Base-by-base conservation (phyloP, 2,888 invertebrate genomes). In the Anoplius nigerrimus region DNA sequence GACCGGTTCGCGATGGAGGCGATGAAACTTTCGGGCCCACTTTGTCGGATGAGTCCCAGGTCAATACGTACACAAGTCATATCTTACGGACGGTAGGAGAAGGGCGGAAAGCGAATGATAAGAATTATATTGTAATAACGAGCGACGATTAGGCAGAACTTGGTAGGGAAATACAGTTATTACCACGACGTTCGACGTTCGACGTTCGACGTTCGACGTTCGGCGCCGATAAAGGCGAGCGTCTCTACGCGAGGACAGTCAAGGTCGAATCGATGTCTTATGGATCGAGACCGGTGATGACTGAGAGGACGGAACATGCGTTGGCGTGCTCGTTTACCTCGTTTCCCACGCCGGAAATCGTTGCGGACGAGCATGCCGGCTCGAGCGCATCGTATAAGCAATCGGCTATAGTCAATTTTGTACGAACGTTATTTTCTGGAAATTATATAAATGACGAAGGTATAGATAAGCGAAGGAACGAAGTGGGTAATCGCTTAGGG, bases 401-500 rank as follows among this genome's bases (percentile, higher is more conserved):
- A 88, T 87, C 85, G 83, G 84, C 83, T 83, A 79, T 85, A 86
- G 87, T 87, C 87, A 87, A 87, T 88, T 87, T 88, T 88, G 16
- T 48, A 48, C 48, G 48, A 48, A 18, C 48, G 48, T 48, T 48
- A 48, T 48, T 48, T 48, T 48, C 18, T 48, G 20, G 64, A 60
- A 45, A 66, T 16, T 27, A 55, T 55, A 24, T 48, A 8, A n/a
- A 20, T 54, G 46, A 21, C 21, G n/a, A 48, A 46, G 55, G 45
- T 16, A 20, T 62, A 45, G 21, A 46, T 18, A 34, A 16, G 18
- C 18, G 27, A 34, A 48, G 48, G 18, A 48, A 48, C 18, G 48
- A 48, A 48, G 48, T 18, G 48, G 48, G 48, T 48, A 16, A 16
- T 34, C 34, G 34, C 34, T 6, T 34, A 34, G 34, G 11, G 34